Evolutionary conservation across 2,888 invertebrate genomes (phyloP), one percentile per base, ranked within the genome.

Genomic region (Caenorhabditis doughertyi): DNA sequence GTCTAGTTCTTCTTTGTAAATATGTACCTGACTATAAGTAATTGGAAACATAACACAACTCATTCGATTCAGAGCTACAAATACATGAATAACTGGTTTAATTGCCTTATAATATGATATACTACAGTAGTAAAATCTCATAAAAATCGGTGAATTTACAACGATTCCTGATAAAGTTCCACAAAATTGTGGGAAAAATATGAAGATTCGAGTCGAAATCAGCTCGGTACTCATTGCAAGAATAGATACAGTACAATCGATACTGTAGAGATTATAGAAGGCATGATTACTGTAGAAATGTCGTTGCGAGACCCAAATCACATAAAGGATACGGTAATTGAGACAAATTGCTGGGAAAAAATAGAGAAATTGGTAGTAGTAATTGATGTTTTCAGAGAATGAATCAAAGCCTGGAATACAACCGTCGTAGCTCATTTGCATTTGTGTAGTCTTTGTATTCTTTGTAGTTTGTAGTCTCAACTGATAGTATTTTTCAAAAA

Each of bases 301-400:
- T 32, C 77, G 68, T 21, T 77, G 60, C 25, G 77, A 77, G 51
- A 77, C 62, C 77, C 77, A 68, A 44, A 77, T 77, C 3, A 68
- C 62, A n/a, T 42, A 77, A 32, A 77, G 77, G 25, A 77, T 77
- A 62, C 77, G 77, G 68, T 77, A 77, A 51, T 77, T 68, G 53
- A 77, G 60, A 7, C 51, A 44, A 7, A 68, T 77, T 4, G 77
- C 65, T 1, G 60, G 9, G 42, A 62, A 62, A 8, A 77, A 32
- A 21, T 77, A 77, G 35, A 9, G 32, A 35, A 77, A 77, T 39
- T 68, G 68, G 32, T 77, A 77, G 39, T 11, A 53, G 35, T 68
- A 77, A 47, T 77, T 68, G 25, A 77, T 44, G 25, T 77, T 77
- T 23, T 77, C 77, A 16, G 56, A 62, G n/a, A 77, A 62, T 1